These are phyloP conservation scores for Nowickia ferox DNA, from an alignment of 2,888 invertebrate genomes.

Conservation along the genomic window DNA sequence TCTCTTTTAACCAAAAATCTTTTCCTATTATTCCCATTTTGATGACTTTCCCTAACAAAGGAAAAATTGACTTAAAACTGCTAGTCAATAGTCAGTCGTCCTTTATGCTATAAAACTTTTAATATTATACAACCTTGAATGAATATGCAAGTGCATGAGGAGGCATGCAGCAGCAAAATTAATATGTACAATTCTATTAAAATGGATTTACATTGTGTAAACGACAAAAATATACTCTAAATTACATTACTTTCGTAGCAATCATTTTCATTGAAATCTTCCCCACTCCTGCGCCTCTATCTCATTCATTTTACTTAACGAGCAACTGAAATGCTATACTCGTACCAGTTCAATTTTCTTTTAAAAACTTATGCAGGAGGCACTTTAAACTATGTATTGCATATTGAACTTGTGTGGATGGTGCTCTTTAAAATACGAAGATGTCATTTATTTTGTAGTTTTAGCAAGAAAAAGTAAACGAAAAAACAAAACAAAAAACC, in stretches of 20 bases:
- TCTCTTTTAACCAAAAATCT: background rate
- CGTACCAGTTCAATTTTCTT: background rate
- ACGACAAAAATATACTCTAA: conserved; percentile 65
- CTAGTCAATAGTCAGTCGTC: conserved; percentile 49
- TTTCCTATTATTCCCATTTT: background rate
- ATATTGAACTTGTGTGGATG: conserved; percentile 35
- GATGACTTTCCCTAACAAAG: conserved; percentile 23
- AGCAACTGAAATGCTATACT: conserved; percentile 9
- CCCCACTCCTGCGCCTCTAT: background rate
- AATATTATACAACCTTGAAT: background rate
- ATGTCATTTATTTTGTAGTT: conserved; percentile 1
- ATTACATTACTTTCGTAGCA: conserved; percentile 58
- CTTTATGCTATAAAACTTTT: conserved; percentile 18
- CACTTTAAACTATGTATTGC: conserved; percentile 13
- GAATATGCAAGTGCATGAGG: background rate
- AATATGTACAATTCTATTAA: conserved; percentile 49
- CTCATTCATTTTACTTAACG: background rate
- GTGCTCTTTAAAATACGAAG: conserved; percentile 13
- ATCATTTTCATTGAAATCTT: conserved; percentile 50
- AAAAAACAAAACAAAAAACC: background rate
- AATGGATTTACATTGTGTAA: conserved; percentile 69
- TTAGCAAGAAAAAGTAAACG: background rate
- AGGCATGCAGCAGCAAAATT: background rate
- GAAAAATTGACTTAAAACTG: conserved; percentile 61
- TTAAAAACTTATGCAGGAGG: background rate